A percentile compares a stretch with the other conserved stretches of the same genome.
These are phyloP conservation scores for Anoplophora glabripennis DNA, from an alignment of 1,140 invertebrate species.

Conservation along the genomic window DNA sequence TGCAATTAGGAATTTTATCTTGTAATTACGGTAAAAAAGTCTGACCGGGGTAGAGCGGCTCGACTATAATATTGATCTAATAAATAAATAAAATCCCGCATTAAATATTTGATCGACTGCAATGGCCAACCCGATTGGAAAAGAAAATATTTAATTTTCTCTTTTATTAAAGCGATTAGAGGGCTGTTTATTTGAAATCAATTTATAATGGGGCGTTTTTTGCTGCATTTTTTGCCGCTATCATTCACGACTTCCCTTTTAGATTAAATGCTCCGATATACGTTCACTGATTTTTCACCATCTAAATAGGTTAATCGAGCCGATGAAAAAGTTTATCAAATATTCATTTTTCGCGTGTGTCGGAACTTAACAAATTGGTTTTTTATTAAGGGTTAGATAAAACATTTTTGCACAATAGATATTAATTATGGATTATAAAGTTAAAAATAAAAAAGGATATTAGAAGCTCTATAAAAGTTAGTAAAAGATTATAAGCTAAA, in stretches of 20 bases:
- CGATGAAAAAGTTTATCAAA: slow-evolving; percentile 8
- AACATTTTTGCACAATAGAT: too few relatives aligned
- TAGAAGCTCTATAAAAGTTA: too few relatives aligned
- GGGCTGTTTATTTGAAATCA: slow-evolving; percentile 31
- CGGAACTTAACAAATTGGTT: too few relatives aligned
- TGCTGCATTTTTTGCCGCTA: slow-evolving; percentile 21
- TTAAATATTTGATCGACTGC: slow-evolving; percentile 1
- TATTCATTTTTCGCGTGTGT: slow-evolving; percentile 2
- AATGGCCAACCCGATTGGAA: slow-evolving; percentile 16
- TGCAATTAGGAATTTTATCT: too few relatives aligned
- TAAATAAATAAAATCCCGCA: too few relatives aligned
- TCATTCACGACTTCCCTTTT: slow-evolving; percentile 17
- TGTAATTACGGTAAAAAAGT: too few relatives aligned
- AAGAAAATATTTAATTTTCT: slow-evolving; percentile 29
- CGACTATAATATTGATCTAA: too few relatives aligned
- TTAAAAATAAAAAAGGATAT: too few relatives aligned
- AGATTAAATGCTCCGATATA: slow-evolving; percentile 17
- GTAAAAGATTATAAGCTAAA: too few relatives aligned
- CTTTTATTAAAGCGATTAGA: slow-evolving; percentile 34
- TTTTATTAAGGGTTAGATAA: too few relatives aligned
- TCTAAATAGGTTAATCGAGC: slow-evolving; percentile 12
- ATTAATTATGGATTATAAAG: too few relatives aligned
- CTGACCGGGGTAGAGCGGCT: too few relatives aligned
- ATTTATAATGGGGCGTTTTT: slow-evolving; percentile 28
- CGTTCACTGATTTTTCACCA: slow-evolving; percentile 13